Conservation (phyloP, 2,113 vertebrate genomes). For the Nothocercus nigrocapillus region DNA sequence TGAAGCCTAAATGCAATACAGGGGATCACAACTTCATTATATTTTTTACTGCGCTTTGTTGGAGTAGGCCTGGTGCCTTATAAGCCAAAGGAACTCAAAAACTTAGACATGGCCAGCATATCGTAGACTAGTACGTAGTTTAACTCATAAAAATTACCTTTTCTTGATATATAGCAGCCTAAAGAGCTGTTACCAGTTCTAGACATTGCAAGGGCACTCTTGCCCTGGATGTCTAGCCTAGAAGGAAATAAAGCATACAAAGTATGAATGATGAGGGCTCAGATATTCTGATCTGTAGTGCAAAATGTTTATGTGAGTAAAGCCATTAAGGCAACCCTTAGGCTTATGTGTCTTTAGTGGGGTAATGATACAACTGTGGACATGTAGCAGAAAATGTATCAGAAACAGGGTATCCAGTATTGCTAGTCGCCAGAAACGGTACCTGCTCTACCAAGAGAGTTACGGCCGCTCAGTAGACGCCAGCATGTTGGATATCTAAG, state of each 20-base stretch:
- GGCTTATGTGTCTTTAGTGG: neutral
- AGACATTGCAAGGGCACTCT: accelerated
- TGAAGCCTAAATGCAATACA: accelerated
- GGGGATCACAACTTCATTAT: neutral
- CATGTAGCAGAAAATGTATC: neutral
- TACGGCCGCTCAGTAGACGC: neutral
- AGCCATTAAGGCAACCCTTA: neutral
- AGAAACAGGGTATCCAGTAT: neutral
- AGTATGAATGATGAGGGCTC: neutral
- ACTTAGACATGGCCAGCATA: accelerated
- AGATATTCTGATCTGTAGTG: accelerated
- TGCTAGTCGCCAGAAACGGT: accelerated
- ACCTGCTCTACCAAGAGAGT: no score
- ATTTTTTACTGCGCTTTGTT: accelerated
- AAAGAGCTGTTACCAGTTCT: neutral
- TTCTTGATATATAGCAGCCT: neutral
- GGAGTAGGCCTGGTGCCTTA: accelerated
- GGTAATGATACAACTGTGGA: accelerated
- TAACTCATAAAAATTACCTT: accelerated
- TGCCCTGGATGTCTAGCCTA: accelerated
- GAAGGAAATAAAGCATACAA: neutral
- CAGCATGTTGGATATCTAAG: accelerated
- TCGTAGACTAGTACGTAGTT: accelerated
- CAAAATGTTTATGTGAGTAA: neutral
- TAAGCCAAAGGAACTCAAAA: accelerated